Evolutionary conservation across 35 echinoderm and acorn worm genomes (phyloP).

Genomic region (Stichopus chloronotus): DNA sequence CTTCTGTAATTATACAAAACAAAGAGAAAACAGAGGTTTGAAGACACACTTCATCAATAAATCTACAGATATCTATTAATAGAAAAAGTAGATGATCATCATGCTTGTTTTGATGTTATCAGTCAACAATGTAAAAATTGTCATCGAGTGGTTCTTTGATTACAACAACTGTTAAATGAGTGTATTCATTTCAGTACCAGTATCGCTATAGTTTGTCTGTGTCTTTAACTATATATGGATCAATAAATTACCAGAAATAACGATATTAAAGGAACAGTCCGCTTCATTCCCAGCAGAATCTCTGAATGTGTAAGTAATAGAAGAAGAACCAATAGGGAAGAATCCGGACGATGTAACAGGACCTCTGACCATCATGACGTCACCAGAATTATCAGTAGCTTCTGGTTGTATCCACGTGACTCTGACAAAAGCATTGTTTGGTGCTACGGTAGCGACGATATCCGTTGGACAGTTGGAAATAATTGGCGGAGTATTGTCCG

Average conservation of each 20-base stretch:
- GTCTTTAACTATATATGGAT: too few relatives aligned
- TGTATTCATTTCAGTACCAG: too few relatives aligned
- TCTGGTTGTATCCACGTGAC: background rate
- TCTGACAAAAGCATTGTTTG: background rate
- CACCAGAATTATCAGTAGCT: background rate
- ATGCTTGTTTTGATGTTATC: too few relatives aligned
- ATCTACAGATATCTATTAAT: too few relatives aligned
- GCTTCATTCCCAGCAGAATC: slow-evolving; percentile 67
- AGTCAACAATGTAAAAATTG: too few relatives aligned
- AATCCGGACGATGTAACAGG: background rate
- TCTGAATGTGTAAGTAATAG: slow-evolving; percentile 49
- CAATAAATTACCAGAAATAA: background rate
- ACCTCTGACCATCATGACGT: background rate
- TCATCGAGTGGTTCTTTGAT: too few relatives aligned
- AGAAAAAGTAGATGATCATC: too few relatives aligned
- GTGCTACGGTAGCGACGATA: background rate
- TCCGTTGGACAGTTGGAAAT: background rate
- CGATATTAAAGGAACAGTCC: slow-evolving; percentile 55
- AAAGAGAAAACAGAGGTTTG: too few relatives aligned
- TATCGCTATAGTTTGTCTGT: background rate
- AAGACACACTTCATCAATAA: too few relatives aligned
- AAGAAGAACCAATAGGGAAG: background rate
- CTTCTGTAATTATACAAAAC: too few relatives aligned
- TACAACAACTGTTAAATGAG: too few relatives aligned
- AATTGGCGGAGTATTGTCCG: background rate